These are phyloP conservation scores for Apodemus speciosus DNA, from an alignment of 2,113 vertebrate species.

Conservation along the genomic window DNA sequence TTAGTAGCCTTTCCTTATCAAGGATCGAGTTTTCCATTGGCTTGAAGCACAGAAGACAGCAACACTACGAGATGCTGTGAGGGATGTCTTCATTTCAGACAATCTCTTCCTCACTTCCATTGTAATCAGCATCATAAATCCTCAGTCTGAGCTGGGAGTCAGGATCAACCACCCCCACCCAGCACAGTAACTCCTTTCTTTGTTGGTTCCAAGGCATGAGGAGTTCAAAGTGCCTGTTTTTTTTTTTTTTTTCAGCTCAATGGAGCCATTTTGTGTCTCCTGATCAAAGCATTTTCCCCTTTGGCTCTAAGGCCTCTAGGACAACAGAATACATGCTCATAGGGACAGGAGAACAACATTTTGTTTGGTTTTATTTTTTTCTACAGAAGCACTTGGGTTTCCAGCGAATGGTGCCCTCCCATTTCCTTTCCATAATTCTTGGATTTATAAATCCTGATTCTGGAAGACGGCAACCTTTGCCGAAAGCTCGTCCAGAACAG, in stretches of 20 bases:
- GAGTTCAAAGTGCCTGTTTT: background rate
- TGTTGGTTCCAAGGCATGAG: background rate
- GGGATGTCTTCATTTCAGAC: background rate
- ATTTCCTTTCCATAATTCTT: background rate
- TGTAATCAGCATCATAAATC: background rate
- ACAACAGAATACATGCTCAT: background rate
- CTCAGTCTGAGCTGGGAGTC: background rate
- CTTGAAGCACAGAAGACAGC: background rate
- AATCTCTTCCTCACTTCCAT: background rate
- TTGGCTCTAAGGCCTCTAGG: background rate
- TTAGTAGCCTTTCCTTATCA: background rate
- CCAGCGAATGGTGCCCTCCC: background rate
- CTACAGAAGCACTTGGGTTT: background rate
- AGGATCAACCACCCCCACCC: background rate
- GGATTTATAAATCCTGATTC: background rate
- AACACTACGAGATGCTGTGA: no score
- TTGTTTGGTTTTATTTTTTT: no score
- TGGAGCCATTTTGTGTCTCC: background rate
- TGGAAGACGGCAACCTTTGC: background rate
- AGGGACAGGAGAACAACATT: background rate
- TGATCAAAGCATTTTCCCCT: background rate
- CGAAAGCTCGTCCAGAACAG: background rate
- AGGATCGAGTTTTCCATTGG: background rate
- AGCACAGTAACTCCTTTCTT: background rate
- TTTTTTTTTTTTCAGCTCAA: background rate